Base-by-base conservation (phyloP, 2,888 invertebrate genomes). In the Heliconius erato region DNA sequence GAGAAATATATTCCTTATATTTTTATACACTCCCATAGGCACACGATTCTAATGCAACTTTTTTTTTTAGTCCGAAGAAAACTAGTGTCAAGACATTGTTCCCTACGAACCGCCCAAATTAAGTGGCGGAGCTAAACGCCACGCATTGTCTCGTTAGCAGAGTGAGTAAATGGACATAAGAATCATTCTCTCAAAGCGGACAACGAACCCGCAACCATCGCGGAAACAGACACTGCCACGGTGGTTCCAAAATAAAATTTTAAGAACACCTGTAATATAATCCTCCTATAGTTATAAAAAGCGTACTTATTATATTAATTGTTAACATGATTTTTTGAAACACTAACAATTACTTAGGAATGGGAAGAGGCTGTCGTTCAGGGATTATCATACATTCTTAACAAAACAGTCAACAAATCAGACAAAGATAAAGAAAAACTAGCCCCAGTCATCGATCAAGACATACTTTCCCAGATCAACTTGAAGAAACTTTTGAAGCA, bases 331-430 rank as follows among this genome's bases (percentile, higher is more conserved):
- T 32, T 35, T 35, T 35, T 11, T 68, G 9, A 32, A 69, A 35
- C n/a, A 40, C 35, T 40, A 35, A 14, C 3, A 26, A 92, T 77
- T 88, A 98, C 92, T 77, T 88, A 98, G 98, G 97, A 97, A 88
- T 98, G 98, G 98, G 98, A 98, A 90, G 98, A 98, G 91, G 96
- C 97, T 5, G 97, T 97, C 2, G 97, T 98, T 86, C 97, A 97
- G 83, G 96, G 97, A 0, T 91, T 98, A 71, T 96, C 97, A 23
- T 97, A 97, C 88, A 93, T 98, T 67, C 90, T 98, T 49, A 96
- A 97, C 84, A 97, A 97, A 23, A 91, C 95, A 12, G 94, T 97
- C 40, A 96, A 97, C 74, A 97, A 97, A 90, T 96, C 97, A 0
- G 97, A 97, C 82, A 97, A 97, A 87, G 97, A 97, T 87, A 96